Conservation (phyloP, 2,113 vertebrate genomes). For the Hypanus sabinus region DNA sequence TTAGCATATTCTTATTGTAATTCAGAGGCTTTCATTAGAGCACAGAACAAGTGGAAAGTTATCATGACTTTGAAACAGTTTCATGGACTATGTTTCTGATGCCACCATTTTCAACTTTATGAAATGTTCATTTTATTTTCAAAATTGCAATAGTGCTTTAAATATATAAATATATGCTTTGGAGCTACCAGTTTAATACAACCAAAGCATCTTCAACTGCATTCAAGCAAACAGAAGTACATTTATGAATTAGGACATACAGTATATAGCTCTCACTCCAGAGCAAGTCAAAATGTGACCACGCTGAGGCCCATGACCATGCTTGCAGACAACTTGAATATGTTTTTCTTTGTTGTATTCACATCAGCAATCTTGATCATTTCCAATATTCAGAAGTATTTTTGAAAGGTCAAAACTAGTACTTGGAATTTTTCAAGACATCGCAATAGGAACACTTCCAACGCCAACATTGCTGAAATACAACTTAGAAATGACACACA, state of each 20-base stretch:
- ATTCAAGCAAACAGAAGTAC: background rate
- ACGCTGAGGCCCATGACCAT: too few species aligned
- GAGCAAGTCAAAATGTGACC: background rate
- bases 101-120: background rate
- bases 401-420: background rate
- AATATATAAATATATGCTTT: background rate
- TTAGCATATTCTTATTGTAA: background rate
- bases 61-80: background rate
- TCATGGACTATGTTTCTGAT: background rate
- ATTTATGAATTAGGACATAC: background rate
- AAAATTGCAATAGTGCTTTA: background rate
- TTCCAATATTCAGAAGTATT: background rate
- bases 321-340: background rate
- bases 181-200: background rate
- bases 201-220: background rate
- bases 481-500: slow-evolving; percentile 17
- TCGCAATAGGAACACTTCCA: background rate
- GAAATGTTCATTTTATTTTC: background rate
- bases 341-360: background rate
- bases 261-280: too few species aligned
- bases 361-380: background rate
- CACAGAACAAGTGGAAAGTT: background rate
- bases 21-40: background rate
- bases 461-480: slow-evolving; percentile 16
- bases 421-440: slow-evolving; percentile 23